Conservation (phyloP, 2,888 invertebrate genomes). For the Aspidiotus destructor region DNA sequence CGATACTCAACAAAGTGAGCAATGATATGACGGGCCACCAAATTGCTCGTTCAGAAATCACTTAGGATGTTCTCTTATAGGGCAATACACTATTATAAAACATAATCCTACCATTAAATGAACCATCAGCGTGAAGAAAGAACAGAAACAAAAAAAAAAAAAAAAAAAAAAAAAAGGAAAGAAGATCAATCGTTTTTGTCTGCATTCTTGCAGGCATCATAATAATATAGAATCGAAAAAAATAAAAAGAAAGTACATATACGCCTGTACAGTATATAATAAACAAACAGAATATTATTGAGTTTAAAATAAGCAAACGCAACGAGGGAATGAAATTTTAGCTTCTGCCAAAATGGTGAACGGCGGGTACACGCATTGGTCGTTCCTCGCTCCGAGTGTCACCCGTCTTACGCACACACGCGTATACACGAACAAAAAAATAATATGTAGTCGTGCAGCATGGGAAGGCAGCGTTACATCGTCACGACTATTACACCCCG, state of each 20-base stretch:
- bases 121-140: too few relatives aligned
- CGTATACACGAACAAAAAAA: background rate
- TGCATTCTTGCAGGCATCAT: too few relatives aligned
- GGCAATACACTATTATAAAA: too few relatives aligned
- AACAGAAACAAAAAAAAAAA: background rate
- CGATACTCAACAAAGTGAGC: too few relatives aligned
- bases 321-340: conserved; percentile 27
- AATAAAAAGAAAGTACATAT: background rate
- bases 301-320: conserved; percentile 25
- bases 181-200: too few relatives aligned
- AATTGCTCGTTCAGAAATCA: too few relatives aligned
- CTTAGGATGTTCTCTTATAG: too few relatives aligned
- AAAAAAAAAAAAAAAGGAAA: background rate
- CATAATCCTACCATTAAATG: too few relatives aligned
- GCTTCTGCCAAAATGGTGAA: conserved; percentile 27
- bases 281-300: conserved; percentile 11
- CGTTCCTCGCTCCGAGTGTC: too few relatives aligned
- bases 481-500: conserved; percentile 27
- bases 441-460: background rate
- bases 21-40: too few relatives aligned
- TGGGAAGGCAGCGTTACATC: conserved; percentile 21
- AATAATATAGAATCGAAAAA: conserved; percentile 2
- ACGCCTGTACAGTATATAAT: background rate
- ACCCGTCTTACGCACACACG: too few relatives aligned
- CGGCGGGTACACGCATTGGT: background rate